Evolutionary conservation across 1,140 invertebrate genomes (phyloP).

Genomic region (Cephus cinctus): DNA sequence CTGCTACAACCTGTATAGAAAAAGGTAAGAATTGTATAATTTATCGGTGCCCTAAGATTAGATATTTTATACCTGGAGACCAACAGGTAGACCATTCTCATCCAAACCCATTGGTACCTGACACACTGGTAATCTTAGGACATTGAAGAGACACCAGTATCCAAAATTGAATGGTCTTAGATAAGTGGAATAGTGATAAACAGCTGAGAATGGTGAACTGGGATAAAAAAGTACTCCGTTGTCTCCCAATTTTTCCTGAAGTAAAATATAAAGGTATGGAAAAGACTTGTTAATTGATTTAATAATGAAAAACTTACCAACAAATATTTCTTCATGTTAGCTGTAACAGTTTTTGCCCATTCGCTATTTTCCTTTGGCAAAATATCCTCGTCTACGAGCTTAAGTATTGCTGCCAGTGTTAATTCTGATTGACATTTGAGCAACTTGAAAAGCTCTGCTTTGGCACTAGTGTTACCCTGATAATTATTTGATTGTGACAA

Average conservation of each 20-base stretch:
- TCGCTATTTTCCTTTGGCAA: conserved; percentile 62
- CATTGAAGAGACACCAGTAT: conserved; percentile 89
- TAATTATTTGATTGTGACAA: conserved; percentile 13
- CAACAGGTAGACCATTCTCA: conserved; percentile 45
- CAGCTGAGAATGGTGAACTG: conserved; percentile 77
- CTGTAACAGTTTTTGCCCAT: conserved; percentile 64
- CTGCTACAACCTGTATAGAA: conserved; percentile 67
- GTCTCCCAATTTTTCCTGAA: conserved; percentile 68
- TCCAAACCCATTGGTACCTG: conserved; percentile 63
- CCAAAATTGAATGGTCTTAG: conserved; percentile 83
- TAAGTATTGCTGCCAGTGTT: conserved; percentile 67
- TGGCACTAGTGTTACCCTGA: conserved; percentile 41
- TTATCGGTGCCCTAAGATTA: conserved; percentile 1
- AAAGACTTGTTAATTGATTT: conserved; percentile 9
- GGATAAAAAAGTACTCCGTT: conserved; percentile 87
- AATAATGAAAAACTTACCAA: conserved; percentile 50
- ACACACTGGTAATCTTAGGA: conserved; percentile 78
- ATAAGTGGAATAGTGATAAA: conserved; percentile 80
- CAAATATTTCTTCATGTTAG: conserved; percentile 61
- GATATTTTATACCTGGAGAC: conserved; percentile 41
- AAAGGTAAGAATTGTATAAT: background rate
- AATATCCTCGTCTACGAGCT: conserved; percentile 63
- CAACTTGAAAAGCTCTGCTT: conserved; percentile 41
- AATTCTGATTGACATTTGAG: conserved; percentile 56
- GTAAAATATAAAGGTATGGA: conserved; percentile 23